phyloP scores from a whole-genome alignment of 1,140 invertebrate genomes.

The Mercenaria mercenaria region DNA sequence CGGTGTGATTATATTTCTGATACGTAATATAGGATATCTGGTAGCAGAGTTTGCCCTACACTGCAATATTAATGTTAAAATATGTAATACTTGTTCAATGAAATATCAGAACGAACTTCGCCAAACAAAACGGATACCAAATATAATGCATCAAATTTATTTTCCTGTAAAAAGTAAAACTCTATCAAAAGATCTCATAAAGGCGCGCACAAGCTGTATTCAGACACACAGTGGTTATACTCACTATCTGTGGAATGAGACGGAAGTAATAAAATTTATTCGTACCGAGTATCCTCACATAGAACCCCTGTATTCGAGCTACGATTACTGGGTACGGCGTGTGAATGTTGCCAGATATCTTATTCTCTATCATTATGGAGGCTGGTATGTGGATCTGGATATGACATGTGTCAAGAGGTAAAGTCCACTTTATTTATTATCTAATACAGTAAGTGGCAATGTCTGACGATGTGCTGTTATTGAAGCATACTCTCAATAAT shows the following conservation, averaged over 20 bases:
- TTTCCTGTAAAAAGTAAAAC: background rate
- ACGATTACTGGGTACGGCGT: constrained; percentile 20
- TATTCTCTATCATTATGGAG: constrained; percentile 29
- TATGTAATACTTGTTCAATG: constrained; percentile 26
- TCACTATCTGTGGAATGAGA: constrained; percentile 28
- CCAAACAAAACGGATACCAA: background rate
- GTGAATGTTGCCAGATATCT: constrained; percentile 31
- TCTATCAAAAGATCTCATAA: background rate
- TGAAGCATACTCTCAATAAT: too few species aligned
- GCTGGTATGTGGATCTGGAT: constrained; percentile 25
- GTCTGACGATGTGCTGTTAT: too few species aligned
- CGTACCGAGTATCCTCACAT: background rate
- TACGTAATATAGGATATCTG: background rate
- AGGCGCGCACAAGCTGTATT: background rate
- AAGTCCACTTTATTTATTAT: background rate
- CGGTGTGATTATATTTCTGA: background rate
- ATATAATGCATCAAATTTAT: constrained; percentile 41
- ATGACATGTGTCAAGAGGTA: constrained; percentile 1
- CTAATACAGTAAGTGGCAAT: too few species aligned
- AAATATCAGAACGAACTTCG: background rate
- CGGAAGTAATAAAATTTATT: background rate
- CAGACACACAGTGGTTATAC: background rate
- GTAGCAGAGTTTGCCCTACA: background rate
- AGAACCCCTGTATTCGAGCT: background rate
- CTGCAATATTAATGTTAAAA: background rate